Evolutionary conservation across 1,140 invertebrate species (phyloP).

Genomic region (Papilio dardanus): DNA sequence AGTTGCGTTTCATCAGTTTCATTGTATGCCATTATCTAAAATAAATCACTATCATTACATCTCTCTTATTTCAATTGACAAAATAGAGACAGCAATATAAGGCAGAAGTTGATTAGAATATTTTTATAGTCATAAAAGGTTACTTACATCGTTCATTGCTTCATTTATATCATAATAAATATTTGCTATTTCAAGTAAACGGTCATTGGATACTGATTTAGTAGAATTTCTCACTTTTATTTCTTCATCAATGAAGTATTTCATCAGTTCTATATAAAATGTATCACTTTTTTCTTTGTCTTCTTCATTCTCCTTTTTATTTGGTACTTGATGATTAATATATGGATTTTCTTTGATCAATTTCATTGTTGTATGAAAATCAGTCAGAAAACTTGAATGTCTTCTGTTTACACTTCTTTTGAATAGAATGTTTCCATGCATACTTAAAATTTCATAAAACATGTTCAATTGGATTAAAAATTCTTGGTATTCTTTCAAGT

Average conservation of each 20-base stretch:
- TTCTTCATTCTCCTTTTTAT: slow-evolving; percentile 50
- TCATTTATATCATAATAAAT: slow-evolving; percentile 79
- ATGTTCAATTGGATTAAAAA: too few species aligned
- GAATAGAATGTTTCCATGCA: slow-evolving; percentile 60
- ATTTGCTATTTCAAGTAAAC: slow-evolving; percentile 74
- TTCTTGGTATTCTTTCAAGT: too few species aligned
- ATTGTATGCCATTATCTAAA: slow-evolving; percentile 82
- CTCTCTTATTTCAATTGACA: not conserved
- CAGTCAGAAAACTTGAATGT: slow-evolving; percentile 11
- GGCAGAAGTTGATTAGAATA: too few species aligned
- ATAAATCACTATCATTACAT: slow-evolving; percentile 38
- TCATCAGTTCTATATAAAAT: slow-evolving; percentile 69
- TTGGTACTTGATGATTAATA: slow-evolving; percentile 25
- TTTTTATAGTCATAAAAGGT: not conserved
- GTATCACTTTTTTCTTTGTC: slow-evolving; percentile 61
- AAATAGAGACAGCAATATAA: not conserved
- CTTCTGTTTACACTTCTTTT: slow-evolving; percentile 40
- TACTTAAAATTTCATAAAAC: slow-evolving; percentile 47
- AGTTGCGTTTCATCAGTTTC: slow-evolving; percentile 77
- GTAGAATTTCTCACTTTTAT: slow-evolving; percentile 52
- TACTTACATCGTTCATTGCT: slow-evolving; percentile 81
- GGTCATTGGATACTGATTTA: slow-evolving; percentile 71
- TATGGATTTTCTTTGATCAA: slow-evolving; percentile 20
- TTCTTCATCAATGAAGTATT: slow-evolving; percentile 61
- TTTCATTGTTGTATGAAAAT: slow-evolving; percentile 10